Evolutionary conservation across 1,140 invertebrate species (phyloP).

Genomic region (Eubasilissa regina): DNA sequence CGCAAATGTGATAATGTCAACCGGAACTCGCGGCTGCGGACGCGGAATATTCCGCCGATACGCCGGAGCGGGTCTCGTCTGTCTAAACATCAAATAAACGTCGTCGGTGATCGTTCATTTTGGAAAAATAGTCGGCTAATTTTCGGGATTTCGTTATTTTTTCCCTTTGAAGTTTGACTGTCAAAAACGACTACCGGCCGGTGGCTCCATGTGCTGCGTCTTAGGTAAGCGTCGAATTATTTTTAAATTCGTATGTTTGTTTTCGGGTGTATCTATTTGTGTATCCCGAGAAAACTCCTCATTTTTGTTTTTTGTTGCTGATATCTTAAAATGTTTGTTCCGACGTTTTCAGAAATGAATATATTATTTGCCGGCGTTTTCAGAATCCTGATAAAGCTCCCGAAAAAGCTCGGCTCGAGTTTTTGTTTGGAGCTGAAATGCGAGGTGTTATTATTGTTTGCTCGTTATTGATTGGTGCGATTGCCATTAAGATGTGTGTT

Average conservation of each 20-base stretch:
- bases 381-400: too few species aligned
- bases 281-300: too few species aligned
- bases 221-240: slow-evolving; percentile 34
- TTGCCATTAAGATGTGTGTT: too few species aligned
- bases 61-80: neutral
- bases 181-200: slow-evolving; percentile 34
- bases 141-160: neutral
- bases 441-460: neutral
- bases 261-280: neutral
- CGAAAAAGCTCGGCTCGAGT: too few species aligned
- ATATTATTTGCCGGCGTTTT: too few species aligned
- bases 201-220: slow-evolving; percentile 10
- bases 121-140: neutral
- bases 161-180: slow-evolving; percentile 27
- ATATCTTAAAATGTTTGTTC: too few species aligned
- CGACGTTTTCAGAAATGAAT: too few species aligned
- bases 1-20: slow-evolving; percentile 19
- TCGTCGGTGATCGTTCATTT: neutral
- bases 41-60: neutral
- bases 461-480: neutral
- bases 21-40: neutral
- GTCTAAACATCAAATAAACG: neutral
- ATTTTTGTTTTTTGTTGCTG: too few species aligned
- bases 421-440: too few species aligned
- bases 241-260: slow-evolving; percentile 15